Evolutionary conservation across 30 jellyfish, hydroid and myxozoan genomes (phyloP).

Genomic region (Aurelia sp.): DNA sequence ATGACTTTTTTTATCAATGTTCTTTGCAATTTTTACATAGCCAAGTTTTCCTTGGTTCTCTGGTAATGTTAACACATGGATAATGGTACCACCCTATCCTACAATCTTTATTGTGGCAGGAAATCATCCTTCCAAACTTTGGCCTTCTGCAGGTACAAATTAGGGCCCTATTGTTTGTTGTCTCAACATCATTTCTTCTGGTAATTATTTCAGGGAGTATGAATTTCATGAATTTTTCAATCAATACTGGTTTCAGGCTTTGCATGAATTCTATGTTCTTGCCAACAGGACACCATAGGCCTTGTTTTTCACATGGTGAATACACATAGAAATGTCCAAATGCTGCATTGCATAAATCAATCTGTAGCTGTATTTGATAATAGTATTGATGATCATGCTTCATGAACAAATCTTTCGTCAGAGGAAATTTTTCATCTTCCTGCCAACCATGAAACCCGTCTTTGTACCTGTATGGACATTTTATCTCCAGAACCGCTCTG

Average conservation of each 20-base stretch:
- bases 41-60: slow-evolving; percentile 34
- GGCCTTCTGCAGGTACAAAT: slow-evolving; percentile 47
- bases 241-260: slow-evolving; percentile 1
- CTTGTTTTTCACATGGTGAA: slow-evolving; percentile 2
- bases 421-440: slow-evolving; percentile 27
- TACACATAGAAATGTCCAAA: slow-evolving; percentile 29
- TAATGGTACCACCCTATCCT: slow-evolving; percentile 36
- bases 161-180: background rate
- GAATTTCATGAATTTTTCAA: slow-evolving; percentile 25
- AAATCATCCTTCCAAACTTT: slow-evolving; percentile 44
- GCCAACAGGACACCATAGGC: background rate
- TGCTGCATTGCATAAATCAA: slow-evolving; percentile 10
- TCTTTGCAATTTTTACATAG: background rate
- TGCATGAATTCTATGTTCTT: slow-evolving; percentile 1
- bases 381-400: slow-evolving; percentile 11
- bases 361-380: slow-evolving; percentile 35
- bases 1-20: too few relatives aligned
- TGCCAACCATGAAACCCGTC: slow-evolving; percentile 49
- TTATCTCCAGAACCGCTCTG: slow-evolving; percentile 33
- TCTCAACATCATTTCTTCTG: slow-evolving; percentile 16
- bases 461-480: slow-evolving; percentile 43
- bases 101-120: slow-evolving; percentile 31
- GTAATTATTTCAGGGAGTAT: slow-evolving; percentile 41
- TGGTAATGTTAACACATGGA: slow-evolving; percentile 46
- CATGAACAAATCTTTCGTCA: slow-evolving; percentile 1